Evolutionary conservation across 1,140 invertebrate species (phyloP).

Genomic region (Lepidurus packardi): DNA sequence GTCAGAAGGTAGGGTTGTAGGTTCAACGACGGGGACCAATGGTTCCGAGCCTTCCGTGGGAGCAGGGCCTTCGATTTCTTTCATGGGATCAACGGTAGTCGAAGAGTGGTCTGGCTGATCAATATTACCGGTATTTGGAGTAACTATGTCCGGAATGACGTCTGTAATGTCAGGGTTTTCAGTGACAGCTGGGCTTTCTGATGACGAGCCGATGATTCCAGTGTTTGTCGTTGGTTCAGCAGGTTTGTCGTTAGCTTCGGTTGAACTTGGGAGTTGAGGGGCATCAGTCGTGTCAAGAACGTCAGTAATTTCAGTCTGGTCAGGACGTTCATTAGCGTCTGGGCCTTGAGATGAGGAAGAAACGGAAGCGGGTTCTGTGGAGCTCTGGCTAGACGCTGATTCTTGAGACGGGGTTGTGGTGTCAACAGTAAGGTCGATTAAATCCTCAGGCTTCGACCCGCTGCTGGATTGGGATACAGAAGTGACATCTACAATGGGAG

Average conservation of each 20-base stretch:
- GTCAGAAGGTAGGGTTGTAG: neutral
- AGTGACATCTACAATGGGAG: neutral
- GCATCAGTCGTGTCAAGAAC: no score
- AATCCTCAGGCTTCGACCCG: neutral
- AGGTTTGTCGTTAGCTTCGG: neutral
- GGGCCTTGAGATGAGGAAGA: neutral
- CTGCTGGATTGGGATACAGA: neutral
- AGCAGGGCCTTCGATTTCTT: neutral
- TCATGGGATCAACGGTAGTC: neutral
- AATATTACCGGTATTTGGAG: neutral
- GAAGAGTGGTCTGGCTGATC: neutral
- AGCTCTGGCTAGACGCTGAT: neutral
- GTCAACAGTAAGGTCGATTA: neutral
- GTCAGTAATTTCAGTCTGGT: no score
- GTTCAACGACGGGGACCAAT: neutral
- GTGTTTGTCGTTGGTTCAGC: neutral
- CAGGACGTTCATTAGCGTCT: no score
- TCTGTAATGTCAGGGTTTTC: neutral
- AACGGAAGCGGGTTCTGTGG: neutral
- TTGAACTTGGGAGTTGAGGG: no score
- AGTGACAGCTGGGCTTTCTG: neutral
- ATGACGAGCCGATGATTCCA: neutral
- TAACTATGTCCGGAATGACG: neutral
- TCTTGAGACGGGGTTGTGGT: constrained; percentile 6
- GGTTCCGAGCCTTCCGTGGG: neutral